Evolutionary conservation across 2,888 invertebrate genomes (phyloP), one percentile per base, ranked within the genome.

Genomic region (Drosophila atripex): DNA sequence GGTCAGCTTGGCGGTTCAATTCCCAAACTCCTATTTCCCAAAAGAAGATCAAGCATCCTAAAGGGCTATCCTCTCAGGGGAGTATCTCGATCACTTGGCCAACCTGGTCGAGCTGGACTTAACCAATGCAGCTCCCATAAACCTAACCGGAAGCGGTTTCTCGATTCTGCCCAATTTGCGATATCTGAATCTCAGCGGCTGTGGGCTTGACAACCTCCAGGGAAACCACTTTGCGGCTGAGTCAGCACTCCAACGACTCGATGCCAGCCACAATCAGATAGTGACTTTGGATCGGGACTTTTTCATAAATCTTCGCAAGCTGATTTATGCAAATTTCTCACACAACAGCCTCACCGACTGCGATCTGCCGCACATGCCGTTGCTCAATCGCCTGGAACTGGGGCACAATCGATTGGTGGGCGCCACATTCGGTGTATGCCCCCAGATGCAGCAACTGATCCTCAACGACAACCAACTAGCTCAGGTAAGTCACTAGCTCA

Each of bases 201-300:
- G 85, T n/a, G 61, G 75, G 14, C 35, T 90, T 50, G 66, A 69
- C 4, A 21, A 58, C 1, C 68, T 91, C 2, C 72, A 77, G 21
- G 61, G 45, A 1, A 71, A 47, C 4, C 80, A 89, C 64, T 89
- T 90, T 71, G 60, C 53, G 1, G 9, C 32, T 11, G 46, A 71
- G 0, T 80, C 79, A 28, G 54, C 69, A 38, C 61, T 91, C 16
- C 73, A 86, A 50, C 38, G 71, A 38, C 64, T 91, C n/a, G 91
- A 91, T 72, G 83, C 80, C 1, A 91, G 90, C 50, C 70, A 84
- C 68, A 91, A 91, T 71, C 58, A 68, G 8, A 66, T 91, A 35
- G 23, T 55, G 6, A 25, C 51, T 1, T 57, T 91, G 18, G 71
- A 65, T n/a, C 76, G 66, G 16, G 73, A 76, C 12, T 61, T 79